Base-by-base conservation (phyloP, 2,113 vertebrate species). In the Pogona vitticeps region DNA sequence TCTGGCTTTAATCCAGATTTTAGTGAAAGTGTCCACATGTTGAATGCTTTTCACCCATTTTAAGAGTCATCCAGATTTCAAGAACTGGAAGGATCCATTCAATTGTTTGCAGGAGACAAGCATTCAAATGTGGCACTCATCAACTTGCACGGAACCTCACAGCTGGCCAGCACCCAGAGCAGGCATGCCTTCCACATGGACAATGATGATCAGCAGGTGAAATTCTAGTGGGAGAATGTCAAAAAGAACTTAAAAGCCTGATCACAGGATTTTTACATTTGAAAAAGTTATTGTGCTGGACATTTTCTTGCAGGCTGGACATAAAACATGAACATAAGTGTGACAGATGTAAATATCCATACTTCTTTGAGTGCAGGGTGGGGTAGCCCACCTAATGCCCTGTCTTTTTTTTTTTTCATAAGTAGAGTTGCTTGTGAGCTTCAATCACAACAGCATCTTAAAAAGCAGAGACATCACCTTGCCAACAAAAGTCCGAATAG, bases 1-100 rank as follows among this genome's bases (percentile, higher is more conserved):
- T 80, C 87, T 83, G 72, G 78, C 52, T 90, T 86, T 90, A 89
- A 90, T 78, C 68, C 85, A n/a, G 82, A 68, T 80, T 76, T 75
- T 63, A 88, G 81, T 85, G 31, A 33, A 28, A 89, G n/a, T 73
- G 2, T 82, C 40, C 13, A 61, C 33, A 14, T 82, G 86, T 83
- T 36, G 71, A 58, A 26, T 52, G 46, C 52, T 28, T 31, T 1
- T 72, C n/a, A 1, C 28, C 1, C 13, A 72, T 28, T 20, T 38
- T 20, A 63, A 21, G 13, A 33, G 7, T 36, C n/a, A 36, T 59
- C 56, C 33, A 61, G 56, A 59, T 61, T 79, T 52, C 28, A n/a
- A 76, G 14, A 76, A 76, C 42, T 46, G 21, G 31, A 40, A 33
- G 1, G 6, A 65, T 15, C 40, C 36, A 65, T 70, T 68, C 36